Evolutionary conservation across 2,888 invertebrate genomes (phyloP).

Genomic region (Drosophila kanekoi): DNA sequence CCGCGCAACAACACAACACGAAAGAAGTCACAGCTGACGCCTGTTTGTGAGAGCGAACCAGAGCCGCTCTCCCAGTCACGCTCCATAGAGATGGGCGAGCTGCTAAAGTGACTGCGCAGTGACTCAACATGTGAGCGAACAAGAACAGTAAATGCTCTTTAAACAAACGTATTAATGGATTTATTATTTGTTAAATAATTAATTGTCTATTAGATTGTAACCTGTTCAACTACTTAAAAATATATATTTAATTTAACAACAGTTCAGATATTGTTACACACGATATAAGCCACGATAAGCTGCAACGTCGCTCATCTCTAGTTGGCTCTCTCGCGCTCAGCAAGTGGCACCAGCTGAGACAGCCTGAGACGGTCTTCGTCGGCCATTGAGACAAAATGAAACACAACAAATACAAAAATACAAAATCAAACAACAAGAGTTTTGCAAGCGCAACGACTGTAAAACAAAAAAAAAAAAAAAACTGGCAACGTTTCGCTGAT

Average conservation of each 20-base stretch:
- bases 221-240: neutral
- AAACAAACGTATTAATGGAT: neutral
- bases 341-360: conserved; percentile 46
- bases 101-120: neutral
- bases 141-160: neutral
- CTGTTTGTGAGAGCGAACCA: conserved; percentile 24
- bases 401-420: conserved; percentile 55
- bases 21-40: conserved; percentile 66
- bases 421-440: conserved; percentile 61
- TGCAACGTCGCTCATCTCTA: conserved; percentile 35
- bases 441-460: conserved; percentile 57
- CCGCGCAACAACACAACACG: conserved; percentile 31
- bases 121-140: neutral
- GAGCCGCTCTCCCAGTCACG: conserved; percentile 32
- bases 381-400: conserved; percentile 64
- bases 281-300: conserved; percentile 3
- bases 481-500: conserved; percentile 48
- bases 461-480: no score
- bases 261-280: neutral
- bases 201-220: neutral
- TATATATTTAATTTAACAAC: neutral
- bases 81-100: conserved; percentile 27
- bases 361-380: conserved; percentile 45
- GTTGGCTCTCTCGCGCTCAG: conserved; percentile 30
- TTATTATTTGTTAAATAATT: neutral